Percentiles rank a stretch among this genome's conserved stretches.
phyloP scores from a whole-genome alignment of 2,797 vertebrate species.

The Crenichthys baileyi region DNA sequence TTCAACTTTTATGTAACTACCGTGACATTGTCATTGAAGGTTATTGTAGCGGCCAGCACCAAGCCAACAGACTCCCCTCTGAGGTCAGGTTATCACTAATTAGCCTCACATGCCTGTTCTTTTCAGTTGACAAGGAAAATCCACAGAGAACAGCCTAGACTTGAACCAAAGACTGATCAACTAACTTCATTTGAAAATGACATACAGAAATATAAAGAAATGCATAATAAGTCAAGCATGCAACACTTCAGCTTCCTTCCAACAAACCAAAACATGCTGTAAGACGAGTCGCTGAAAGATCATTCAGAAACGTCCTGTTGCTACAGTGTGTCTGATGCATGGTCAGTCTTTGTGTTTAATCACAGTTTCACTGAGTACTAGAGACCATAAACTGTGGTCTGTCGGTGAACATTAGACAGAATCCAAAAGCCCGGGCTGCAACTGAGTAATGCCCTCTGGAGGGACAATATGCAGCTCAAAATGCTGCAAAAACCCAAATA shows the following conservation, averaged over 20 bases:
- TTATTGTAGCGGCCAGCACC: not conserved
- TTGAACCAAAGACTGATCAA: not conserved
- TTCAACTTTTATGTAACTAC: not conserved
- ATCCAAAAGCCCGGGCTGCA: constrained; percentile 27
- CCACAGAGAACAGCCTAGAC: not conserved
- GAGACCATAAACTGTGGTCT: constrained; percentile 27
- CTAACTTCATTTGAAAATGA: constrained; percentile 32
- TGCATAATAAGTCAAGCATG: constrained; percentile 47
- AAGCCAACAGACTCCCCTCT: not conserved
- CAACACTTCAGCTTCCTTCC: constrained; percentile 34
- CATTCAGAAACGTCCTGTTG: constrained; percentile 42
- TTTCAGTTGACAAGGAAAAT: not conserved
- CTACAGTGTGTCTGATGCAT: constrained; percentile 57
- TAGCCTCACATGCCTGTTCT: not conserved
- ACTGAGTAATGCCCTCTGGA: constrained; percentile 33
- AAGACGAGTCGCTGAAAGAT: constrained; percentile 34
- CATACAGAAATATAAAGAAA: constrained; percentile 7
- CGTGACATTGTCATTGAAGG: not conserved
- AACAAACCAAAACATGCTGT: constrained; percentile 37
- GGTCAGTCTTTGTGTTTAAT: constrained; percentile 32
- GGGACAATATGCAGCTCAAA: constrained; percentile 20
- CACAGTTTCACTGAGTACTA: constrained; percentile 51
- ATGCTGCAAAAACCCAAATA: constrained; percentile 14
- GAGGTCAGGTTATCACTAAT: not conserved
- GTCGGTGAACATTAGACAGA: constrained; percentile 26